Evolutionary conservation across 1,140 invertebrate species (phyloP).

Genomic region (honey bee (Apis mellifera)): DNA sequence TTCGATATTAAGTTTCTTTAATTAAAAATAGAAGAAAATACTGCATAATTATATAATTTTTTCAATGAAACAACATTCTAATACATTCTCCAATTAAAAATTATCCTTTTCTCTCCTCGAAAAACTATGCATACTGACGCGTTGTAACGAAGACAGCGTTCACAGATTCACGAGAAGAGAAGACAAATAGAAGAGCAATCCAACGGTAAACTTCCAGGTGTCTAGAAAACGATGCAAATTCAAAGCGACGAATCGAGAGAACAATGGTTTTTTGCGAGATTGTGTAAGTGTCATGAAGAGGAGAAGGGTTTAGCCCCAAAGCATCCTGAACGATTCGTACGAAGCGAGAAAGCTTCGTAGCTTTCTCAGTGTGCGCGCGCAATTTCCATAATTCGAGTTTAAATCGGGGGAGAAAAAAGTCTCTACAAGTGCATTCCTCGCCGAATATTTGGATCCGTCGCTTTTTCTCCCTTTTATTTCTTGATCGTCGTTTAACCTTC

Average conservation of each 20-base stretch:
- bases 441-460: neutral
- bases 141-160: neutral
- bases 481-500: neutral
- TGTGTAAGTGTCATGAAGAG: slow-evolving; percentile 5
- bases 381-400: slow-evolving; percentile 27
- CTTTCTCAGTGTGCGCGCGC: neutral
- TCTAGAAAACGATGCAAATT: neutral
- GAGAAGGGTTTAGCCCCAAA: neutral
- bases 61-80: too few relatives aligned
- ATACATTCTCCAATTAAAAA: neutral
- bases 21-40: too few relatives aligned
- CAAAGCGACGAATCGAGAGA: neutral
- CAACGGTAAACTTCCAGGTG: neutral
- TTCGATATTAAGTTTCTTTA: too few relatives aligned
- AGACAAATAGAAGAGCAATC: neutral
- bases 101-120: neutral
- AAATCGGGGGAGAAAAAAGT: neutral
- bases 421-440: slow-evolving; percentile 6
- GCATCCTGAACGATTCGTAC: slow-evolving; percentile 13
- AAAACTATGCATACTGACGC: neutral
- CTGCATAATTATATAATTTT: too few relatives aligned
- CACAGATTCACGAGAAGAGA: neutral
- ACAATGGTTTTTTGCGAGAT: neutral
- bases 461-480: neutral
- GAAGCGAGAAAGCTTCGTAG: neutral